These are phyloP conservation scores for Anguilla marmorata DNA, from an alignment of 2,797 vertebrate genomes.

Conservation along the genomic window DNA sequence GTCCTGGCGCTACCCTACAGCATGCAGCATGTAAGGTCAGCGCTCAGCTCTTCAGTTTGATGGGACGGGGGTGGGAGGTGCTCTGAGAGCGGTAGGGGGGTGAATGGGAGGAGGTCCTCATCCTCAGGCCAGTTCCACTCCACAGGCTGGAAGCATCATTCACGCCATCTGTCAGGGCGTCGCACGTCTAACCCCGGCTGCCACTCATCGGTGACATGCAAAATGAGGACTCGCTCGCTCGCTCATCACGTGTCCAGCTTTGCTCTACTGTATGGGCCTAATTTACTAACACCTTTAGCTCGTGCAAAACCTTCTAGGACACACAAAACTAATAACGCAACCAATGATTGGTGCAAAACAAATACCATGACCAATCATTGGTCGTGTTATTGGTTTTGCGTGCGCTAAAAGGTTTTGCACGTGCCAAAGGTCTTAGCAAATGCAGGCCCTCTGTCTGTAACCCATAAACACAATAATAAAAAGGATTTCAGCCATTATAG, in stretches of 20 bases:
- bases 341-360: too few relatives aligned
- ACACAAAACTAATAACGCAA: too few relatives aligned
- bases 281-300: too few relatives aligned
- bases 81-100: background rate
- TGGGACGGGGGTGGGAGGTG: background rate
- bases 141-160: slow-evolving; percentile 6
- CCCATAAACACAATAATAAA: too few relatives aligned
- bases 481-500: background rate
- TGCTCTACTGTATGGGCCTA: background rate
- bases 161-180: slow-evolving; percentile 3
- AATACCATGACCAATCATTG: too few relatives aligned
- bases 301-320: too few relatives aligned
- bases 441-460: too few relatives aligned
- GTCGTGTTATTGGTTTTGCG: too few relatives aligned
- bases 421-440: too few relatives aligned
- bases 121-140: slow-evolving; percentile 17
- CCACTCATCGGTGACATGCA: background rate
- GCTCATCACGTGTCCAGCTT: background rate
- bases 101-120: background rate
- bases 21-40: background rate
- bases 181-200: background rate
- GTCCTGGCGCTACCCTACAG: background rate
- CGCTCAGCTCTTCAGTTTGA: background rate
- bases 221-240: background rate
- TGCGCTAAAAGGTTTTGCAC: too few relatives aligned